These are phyloP conservation scores for Luffia ferchaultella DNA, from an alignment of 2,888 invertebrate genomes.

Conservation along the genomic window DNA sequence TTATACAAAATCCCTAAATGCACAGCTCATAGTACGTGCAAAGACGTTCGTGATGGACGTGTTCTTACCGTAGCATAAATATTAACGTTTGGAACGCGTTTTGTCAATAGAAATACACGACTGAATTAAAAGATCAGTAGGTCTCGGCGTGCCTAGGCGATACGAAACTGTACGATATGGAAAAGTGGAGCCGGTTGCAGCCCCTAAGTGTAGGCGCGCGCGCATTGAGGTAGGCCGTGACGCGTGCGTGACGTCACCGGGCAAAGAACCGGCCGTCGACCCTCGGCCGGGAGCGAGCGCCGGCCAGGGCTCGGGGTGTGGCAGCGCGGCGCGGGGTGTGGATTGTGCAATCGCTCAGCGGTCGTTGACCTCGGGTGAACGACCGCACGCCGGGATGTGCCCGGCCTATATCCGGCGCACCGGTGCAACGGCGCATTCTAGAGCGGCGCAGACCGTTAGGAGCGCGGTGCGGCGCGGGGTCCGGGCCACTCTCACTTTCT, in stretches of 20 bases:
- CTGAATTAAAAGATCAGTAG: background rate
- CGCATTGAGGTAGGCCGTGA: constrained; percentile 69
- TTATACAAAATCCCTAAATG: too few relatives aligned
- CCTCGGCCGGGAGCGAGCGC: constrained; percentile 31
- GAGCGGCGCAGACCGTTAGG: constrained; percentile 64
- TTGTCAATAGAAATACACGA: background rate
- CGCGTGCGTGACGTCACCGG: constrained; percentile 56
- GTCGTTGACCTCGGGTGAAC: constrained; percentile 10
- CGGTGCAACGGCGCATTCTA: constrained; percentile 58
- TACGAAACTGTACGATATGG: constrained; percentile 1
- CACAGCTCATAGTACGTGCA: too few relatives aligned
- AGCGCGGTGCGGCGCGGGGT: constrained; percentile 35
- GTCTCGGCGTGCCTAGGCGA: too few relatives aligned
- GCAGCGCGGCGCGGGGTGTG: constrained; percentile 29
- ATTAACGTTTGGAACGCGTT: background rate
- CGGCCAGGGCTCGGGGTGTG: constrained; percentile 24
- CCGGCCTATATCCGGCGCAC: constrained; percentile 66
- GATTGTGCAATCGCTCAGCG: constrained; percentile 51
- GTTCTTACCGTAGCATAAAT: too few relatives aligned
- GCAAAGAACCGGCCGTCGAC: constrained; percentile 49
- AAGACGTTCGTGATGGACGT: too few relatives aligned
- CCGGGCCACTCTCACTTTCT: constrained; percentile 66
- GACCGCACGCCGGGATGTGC: constrained; percentile 52
- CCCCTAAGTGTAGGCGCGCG: constrained; percentile 54
- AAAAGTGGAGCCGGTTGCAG: constrained; percentile 34